Percentiles rank a stretch among this genome's conserved stretches.
phyloP scores from a whole-genome alignment of 2,888 invertebrate species.

The Leptothorax acervorum region DNA sequence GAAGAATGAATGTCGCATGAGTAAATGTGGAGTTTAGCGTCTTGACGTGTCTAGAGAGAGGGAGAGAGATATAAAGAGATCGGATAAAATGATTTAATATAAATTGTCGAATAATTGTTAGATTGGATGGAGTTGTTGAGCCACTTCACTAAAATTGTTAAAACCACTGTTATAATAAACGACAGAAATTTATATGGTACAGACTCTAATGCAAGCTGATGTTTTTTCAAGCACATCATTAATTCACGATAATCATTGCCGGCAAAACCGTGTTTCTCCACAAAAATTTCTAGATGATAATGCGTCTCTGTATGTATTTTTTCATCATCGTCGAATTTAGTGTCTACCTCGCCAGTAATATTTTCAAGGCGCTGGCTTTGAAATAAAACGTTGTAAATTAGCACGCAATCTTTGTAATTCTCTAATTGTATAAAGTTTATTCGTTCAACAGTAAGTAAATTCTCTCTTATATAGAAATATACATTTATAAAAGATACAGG shows the following conservation, averaged over 20 bases:
- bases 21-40: neutral
- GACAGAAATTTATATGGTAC: neutral
- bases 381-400: neutral
- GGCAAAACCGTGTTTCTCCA: neutral
- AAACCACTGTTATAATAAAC: neutral
- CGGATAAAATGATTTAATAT: conserved; percentile 14
- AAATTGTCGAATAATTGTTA: neutral
- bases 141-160: neutral
- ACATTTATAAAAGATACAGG: neutral
- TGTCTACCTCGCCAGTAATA: neutral
- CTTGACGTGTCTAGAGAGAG: neutral
- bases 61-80: neutral
- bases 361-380: conserved; percentile 13
- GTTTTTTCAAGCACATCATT: conserved; percentile 15
- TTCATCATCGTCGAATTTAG: neutral
- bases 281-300: neutral
- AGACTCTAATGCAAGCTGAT: conserved; percentile 34
- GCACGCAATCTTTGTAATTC: neutral
- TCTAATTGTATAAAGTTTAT: neutral
- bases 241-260: conserved; percentile 8
- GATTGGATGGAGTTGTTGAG: neutral
- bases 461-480: neutral
- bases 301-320: neutral
- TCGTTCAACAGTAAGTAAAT: neutral
- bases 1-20: neutral